Base-by-base conservation (phyloP, 2,888 invertebrate species). In the Pyrocoelia pectoralis region DNA sequence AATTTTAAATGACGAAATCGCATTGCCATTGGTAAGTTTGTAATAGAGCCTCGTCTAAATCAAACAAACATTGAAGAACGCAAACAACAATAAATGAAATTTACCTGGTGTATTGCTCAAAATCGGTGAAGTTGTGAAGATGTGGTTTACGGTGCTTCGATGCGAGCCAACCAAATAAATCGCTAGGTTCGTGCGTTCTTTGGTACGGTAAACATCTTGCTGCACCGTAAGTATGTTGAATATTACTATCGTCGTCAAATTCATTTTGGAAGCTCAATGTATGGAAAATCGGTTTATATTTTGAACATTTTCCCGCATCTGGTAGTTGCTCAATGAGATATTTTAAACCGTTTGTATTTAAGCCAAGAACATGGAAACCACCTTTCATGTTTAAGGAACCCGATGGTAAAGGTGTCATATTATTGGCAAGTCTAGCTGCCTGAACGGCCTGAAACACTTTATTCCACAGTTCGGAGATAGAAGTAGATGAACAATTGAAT, bases 151-250 rank as follows among this genome's bases (percentile, higher is more conserved):
- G 87, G 82, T 96, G 95, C 56, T 91, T 88, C 1, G 97, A 97
- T 1, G 96, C 94, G 75, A 97, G 85, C 94, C 97, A 97, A 74
- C 95, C 94, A 79, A 98, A 98, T 92, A 97, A 95, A 78, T 97
- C 97, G 72, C 91, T 91, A 41, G 86, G 86, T 59, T 88, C 88
- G 19, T 85, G 86, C 70, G 85, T 87, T 72, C 83, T 80, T 2
- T 83, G 72, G 28, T 89, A 92, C 0, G 91, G 88, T 56, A 95
- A 93, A 14, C 92, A 90, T 28, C 97, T 87, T 0, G 91, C 92
- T 74, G 93, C 89, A 1, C 96, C 96, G 15, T 84, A 84, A 74
- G 90, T 90, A 77, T 87, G 87, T 57, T 74, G 70, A 40, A 76
- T 70, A 2, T 75, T 70, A 28, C 72, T 71, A 19, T 78, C 78